Base-by-base conservation (phyloP, 1,140 invertebrate genomes). In the Agraylea sexmaculata region DNA sequence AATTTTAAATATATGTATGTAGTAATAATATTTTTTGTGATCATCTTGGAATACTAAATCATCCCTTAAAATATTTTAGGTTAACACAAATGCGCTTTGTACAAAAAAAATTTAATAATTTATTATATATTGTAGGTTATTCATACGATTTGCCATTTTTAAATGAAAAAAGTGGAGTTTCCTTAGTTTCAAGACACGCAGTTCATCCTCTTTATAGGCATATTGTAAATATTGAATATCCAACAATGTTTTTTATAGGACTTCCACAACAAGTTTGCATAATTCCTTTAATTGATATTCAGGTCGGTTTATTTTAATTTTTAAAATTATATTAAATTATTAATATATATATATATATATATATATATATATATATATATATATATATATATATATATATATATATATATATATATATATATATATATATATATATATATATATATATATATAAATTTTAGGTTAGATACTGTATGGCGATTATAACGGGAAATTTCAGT, bases 151-250 rank as follows among this genome's bases (percentile, higher is more conserved):
- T 77, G 53, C 75, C 78, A 1, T 86, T 86, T 60, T 55, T 87
- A 5, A 61, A 71, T 22, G 47, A 62, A 10, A 69, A 60, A 6
- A 75, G 75, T 49, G 69, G 68, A 2, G 53, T 86, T 3, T n/a
- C n/a, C n/a, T n/a, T 59, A 54, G 7, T 62, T 77, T 0, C 61
- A 75, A 1, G 69, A 75, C 15, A 73, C 78, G 50, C 71, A 70
- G 42, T 89, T 2, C 64, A 68, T 17, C 78, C 81, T 0, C 64
- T 90, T 3, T 84, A 83, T 55, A 77, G 79, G 48, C 80, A 87
- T 45, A 56, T 85, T 2, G 69, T 88, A 4, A 79, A 86, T 53
- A 72, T 78, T 0, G 57, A 76, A 35, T 72, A 75, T 52, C 80
- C 81, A 0, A 73, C 69, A 6, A 74, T 89, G 72, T 71, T 66